Evolutionary conservation across 2,888 invertebrate species (phyloP).

Genomic region (Aradus depressus): DNA sequence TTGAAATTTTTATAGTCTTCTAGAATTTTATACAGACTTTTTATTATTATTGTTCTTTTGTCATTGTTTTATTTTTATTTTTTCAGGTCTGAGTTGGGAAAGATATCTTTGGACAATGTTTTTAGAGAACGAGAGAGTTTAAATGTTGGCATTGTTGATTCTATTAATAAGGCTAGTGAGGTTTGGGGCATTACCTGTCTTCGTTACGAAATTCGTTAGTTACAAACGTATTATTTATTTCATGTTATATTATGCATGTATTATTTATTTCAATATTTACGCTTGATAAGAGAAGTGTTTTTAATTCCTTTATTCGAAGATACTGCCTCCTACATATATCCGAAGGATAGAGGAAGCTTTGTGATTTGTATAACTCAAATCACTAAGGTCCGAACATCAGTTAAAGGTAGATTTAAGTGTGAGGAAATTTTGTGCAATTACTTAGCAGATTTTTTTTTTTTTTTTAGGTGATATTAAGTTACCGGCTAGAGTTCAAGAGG

Average conservation of each 20-base stretch:
- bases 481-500: conserved; percentile 87
- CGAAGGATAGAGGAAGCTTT: too few species aligned
- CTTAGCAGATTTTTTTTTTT: conserved; percentile 11
- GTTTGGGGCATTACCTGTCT: conserved; percentile 97
- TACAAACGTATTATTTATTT: too few species aligned
- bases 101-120: conserved; percentile 91
- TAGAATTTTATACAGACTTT: neutral
- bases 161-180: conserved; percentile 95
- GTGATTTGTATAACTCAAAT: neutral
- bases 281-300: too few species aligned
- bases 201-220: conserved; percentile 83
- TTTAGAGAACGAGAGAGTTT: conserved; percentile 92
- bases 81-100: conserved; percentile 78
- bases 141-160: conserved; percentile 87
- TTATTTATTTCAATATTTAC: too few species aligned
- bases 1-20: neutral
- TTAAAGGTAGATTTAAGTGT: too few species aligned
- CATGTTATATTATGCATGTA: too few species aligned
- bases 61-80: conserved; percentile 3
- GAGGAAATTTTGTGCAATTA: too few species aligned
- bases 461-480: conserved; percentile 39
- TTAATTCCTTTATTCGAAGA: neutral
- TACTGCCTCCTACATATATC: neutral
- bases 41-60: neutral
- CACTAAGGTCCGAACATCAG: too few species aligned